A percentile compares a stretch with the other conserved stretches of the same genome.
Conservation (phyloP, 2,113 vertebrate genomes). For the Megaleporinus macrocephalus region DNA sequence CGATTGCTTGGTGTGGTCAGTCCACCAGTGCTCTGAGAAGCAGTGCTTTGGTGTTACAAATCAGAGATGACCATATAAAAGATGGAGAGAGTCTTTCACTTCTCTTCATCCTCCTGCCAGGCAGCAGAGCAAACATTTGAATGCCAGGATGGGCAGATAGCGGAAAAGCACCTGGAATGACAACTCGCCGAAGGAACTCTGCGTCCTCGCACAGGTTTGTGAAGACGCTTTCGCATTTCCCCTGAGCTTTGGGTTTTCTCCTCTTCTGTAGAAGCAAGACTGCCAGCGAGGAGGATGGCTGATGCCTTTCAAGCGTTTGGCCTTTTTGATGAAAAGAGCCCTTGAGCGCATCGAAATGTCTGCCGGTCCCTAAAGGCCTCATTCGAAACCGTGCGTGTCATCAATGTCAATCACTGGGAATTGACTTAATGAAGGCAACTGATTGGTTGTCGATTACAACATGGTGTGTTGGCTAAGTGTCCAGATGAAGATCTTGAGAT, state of each 20-base stretch:
- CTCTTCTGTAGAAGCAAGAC: constrained; percentile 39
- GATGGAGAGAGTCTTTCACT: constrained; percentile 5
- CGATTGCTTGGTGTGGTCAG: too few species aligned
- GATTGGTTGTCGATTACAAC: constrained; percentile 45
- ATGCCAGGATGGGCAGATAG: constrained; percentile 24
- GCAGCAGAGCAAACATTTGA: constrained; percentile 37
- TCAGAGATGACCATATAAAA: background rate
- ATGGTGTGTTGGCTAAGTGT: background rate
- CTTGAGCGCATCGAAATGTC: constrained; percentile 55
- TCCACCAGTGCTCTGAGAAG: too few species aligned
- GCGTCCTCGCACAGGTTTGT: constrained; percentile 45
- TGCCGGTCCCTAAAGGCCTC: constrained; percentile 44
- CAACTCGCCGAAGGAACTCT: constrained; percentile 25
- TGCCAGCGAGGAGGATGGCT: constrained; percentile 31
- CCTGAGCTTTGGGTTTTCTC: constrained; percentile 37
- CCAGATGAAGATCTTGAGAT: background rate
- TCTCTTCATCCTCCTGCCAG: constrained; percentile 23
- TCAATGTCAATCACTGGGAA: constrained; percentile 35
- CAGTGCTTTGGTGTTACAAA: too few species aligned
- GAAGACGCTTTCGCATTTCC: constrained; percentile 49
- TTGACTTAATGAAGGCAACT: constrained; percentile 22
- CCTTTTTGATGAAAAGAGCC: constrained; percentile 57
- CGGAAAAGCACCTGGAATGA: constrained; percentile 37
- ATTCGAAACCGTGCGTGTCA: constrained; percentile 8
- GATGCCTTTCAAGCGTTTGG: constrained; percentile 45